Conservation (phyloP, 2,113 vertebrate species). For the Acrocephalus arundinaceus region DNA sequence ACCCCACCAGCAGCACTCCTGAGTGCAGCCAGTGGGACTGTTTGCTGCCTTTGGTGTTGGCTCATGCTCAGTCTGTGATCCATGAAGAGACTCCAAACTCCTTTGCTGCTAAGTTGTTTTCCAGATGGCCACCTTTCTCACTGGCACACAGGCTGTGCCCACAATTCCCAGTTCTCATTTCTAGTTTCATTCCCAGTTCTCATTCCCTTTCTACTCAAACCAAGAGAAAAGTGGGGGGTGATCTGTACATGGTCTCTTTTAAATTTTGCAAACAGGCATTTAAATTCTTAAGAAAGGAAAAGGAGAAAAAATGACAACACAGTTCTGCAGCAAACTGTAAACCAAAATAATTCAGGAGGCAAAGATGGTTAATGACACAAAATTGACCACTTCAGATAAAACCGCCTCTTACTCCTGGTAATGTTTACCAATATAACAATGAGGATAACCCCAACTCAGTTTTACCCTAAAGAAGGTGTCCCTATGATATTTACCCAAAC, state of each 20-base stretch:
- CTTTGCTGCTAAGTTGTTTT: not conserved
- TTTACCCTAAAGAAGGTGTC: not conserved
- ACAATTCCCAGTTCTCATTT: not conserved
- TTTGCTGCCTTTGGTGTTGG: not conserved
- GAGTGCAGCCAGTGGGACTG: not conserved
- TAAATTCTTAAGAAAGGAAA: not conserved
- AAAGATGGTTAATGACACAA: not conserved
- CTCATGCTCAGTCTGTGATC: not conserved
- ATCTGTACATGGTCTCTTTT: not conserved
- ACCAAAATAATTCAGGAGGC: not conserved
- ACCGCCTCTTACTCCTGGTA: not conserved
- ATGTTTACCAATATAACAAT: not conserved
- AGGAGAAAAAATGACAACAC: not conserved
- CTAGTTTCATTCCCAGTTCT: not conserved
- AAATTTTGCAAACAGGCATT: not conserved
- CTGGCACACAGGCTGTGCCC: not conserved
- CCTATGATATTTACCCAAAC: not conserved
- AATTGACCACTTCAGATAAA: not conserved
- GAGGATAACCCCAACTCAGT: not conserved
- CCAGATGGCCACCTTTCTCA: not conserved
- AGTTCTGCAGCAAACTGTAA: not conserved
- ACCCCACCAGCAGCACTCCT: not conserved
- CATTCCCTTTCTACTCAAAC: not conserved
- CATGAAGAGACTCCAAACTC: not conserved
- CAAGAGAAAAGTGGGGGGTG: not conserved